Conservation (phyloP, 2,888 invertebrate species). For the Patella depressa region DNA sequence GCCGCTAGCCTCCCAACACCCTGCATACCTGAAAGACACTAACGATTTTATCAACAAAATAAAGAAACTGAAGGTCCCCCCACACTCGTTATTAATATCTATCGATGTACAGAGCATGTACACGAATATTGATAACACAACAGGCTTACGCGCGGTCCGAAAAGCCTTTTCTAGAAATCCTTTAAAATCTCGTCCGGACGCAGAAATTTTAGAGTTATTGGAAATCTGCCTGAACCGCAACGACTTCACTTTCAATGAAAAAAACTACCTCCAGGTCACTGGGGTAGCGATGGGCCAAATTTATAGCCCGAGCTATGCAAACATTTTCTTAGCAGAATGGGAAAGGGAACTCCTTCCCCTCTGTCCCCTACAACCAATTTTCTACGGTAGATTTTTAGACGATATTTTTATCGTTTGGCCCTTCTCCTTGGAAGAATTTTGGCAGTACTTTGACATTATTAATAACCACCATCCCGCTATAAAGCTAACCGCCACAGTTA, state of each 20-base stretch:
- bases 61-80: not conserved
- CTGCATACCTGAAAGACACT: not conserved
- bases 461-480: constrained; percentile 5
- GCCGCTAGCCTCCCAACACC: not conserved
- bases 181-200: not conserved
- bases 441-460: constrained; percentile 1
- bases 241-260: constrained; percentile 3
- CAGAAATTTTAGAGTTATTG: not conserved
- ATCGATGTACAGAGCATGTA: not conserved
- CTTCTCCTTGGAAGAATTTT: not conserved
- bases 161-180: constrained; percentile 7
- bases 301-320: not conserved
- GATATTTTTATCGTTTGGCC: constrained; percentile 9
- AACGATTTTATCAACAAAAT: constrained; percentile 6
- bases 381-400: constrained; percentile 3
- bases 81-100: not conserved
- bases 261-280: not conserved
- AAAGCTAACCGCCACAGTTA: not conserved
- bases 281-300: not conserved
- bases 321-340: not conserved
- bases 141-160: not conserved
- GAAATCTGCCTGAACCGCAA: not conserved
- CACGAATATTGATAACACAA: constrained; percentile 6
- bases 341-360: not conserved
- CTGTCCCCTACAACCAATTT: not conserved